Percentiles rank a stretch among this genome's conserved stretches.
Evolutionary conservation across 37 sponge, comb jelly and placozoan species (phyloP).

Genomic region (Chondrilla cf. caribensis): DNA sequence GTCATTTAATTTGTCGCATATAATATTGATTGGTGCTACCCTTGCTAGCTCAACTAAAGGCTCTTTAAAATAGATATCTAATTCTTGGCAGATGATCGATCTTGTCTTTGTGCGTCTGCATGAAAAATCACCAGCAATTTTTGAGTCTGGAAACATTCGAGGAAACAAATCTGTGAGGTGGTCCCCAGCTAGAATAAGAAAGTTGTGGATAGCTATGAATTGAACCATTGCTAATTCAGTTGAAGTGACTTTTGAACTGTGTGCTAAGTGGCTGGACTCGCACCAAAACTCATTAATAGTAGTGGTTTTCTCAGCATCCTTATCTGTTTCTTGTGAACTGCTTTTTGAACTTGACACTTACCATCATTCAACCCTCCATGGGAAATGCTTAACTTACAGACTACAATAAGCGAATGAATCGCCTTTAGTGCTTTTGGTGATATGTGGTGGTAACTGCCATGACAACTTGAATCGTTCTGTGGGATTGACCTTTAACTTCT

Average conservation of each 20-base stretch:
- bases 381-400: neutral
- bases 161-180: constrained; percentile 21
- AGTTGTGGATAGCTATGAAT: constrained; percentile 37
- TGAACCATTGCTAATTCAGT: constrained; percentile 18
- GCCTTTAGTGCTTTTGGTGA: neutral
- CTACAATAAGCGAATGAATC: neutral
- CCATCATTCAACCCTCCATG: constrained; percentile 9
- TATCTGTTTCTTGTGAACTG: neutral
- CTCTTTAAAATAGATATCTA: neutral
- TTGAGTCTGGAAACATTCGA: constrained; percentile 28
- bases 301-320: too few species aligned
- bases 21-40: neutral
- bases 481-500: too few species aligned
- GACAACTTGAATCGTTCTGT: neutral
- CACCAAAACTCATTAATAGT: too few species aligned
- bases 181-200: constrained; percentile 18
- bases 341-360: neutral
- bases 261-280: too few species aligned
- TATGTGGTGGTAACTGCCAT: neutral
- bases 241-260: neutral
- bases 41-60: neutral
- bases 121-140: constrained; percentile 29
- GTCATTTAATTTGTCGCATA: neutral
- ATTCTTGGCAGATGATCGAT: constrained; percentile 15
- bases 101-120: constrained; percentile 22